A percentile compares a stretch with the other conserved stretches of the same genome.
Conservation (phyloP, 2,888 invertebrate genomes). For the Lithophane socia region DNA sequence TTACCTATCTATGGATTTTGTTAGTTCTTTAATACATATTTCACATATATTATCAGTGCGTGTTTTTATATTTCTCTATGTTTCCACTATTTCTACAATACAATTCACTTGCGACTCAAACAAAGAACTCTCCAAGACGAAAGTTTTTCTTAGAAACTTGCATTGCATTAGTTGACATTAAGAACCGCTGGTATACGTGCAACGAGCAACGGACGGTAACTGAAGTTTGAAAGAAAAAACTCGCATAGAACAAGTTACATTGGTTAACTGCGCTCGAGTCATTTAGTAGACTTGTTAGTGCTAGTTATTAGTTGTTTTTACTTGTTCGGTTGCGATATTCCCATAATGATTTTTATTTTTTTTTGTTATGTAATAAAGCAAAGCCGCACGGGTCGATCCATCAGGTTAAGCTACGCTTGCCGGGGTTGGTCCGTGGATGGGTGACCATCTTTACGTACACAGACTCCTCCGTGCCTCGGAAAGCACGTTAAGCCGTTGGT, state of each 20-base stretch:
- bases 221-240: constrained; percentile 56
- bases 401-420: too few species aligned
- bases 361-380: neutral
- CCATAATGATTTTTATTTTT: neutral
- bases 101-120: neutral
- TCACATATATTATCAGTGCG: neutral
- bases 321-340: constrained; percentile 60
- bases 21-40: too few species aligned
- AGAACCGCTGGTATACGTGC: constrained; percentile 16
- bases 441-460: too few species aligned
- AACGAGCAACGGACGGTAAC: constrained; percentile 21
- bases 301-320: constrained; percentile 70
- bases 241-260: constrained; percentile 44
- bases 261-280: constrained; percentile 71
- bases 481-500: too few species aligned
- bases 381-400: too few species aligned
- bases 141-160: constrained; percentile 28
- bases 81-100: neutral
- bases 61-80: neutral
- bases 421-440: too few species aligned
- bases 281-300: constrained; percentile 76
- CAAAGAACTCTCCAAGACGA: constrained; percentile 8
- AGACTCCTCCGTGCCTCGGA: too few species aligned
- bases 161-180: constrained; percentile 35
- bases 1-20: too few species aligned